A percentile compares a stretch with the other conserved stretches of the same genome.
Conservation (phyloP, 2,113 vertebrate species). For the Aegotheles bennettii region DNA sequence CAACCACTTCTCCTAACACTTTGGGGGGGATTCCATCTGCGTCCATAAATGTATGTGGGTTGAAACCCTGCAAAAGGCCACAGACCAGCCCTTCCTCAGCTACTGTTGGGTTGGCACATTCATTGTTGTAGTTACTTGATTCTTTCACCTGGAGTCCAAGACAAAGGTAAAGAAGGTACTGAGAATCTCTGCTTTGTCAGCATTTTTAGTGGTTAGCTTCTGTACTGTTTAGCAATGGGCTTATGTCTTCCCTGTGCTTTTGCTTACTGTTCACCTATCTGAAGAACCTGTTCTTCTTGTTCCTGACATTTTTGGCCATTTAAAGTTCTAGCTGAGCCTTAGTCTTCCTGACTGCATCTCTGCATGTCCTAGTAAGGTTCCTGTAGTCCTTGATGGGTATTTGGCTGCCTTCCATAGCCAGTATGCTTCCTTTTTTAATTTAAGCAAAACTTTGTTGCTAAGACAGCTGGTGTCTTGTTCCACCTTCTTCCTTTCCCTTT, state of each 20-base stretch:
- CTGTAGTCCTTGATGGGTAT: no score
- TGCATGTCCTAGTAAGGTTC: no score
- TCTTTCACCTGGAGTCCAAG: background rate
- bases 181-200: no score
- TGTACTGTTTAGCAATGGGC: background rate
- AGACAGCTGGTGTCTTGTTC: no score
- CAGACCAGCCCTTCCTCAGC: background rate
- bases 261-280: background rate
- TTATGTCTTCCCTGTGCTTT: background rate
- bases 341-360: no score
- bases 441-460: no score
- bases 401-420: no score
- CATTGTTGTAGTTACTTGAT: background rate
- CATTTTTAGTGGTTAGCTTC: background rate
- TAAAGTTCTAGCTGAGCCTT: background rate
- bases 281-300: background rate
- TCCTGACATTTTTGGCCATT: background rate
- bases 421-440: no score
- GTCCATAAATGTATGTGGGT: background rate
- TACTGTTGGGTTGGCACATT: rapidly evolving
- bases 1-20: background rate
- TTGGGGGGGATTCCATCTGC: background rate
- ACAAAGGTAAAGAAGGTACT: no score
- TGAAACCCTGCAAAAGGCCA: background rate
- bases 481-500: no score